Conservation (phyloP, 1,140 invertebrate species). For the Euglossa dilemma region DNA sequence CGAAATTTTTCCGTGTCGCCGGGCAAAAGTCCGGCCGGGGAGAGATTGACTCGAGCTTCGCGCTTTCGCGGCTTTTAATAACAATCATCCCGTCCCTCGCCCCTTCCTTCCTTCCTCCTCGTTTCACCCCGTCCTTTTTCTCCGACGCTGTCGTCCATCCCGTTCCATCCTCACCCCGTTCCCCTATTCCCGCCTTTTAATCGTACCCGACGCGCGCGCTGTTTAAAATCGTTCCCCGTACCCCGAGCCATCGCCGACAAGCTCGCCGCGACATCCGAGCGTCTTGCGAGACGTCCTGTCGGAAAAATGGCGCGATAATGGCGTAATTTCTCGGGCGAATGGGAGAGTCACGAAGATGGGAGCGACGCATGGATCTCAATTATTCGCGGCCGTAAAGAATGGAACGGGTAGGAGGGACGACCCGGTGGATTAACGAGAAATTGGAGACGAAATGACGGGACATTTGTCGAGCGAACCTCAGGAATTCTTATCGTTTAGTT, state of each 20-base stretch:
- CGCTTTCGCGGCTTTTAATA: conserved; percentile 36
- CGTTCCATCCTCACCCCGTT: no score
- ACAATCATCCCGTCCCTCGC: not conserved
- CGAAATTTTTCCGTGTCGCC: conserved; percentile 27
- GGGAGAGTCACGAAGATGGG: not conserved
- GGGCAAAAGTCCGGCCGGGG: not conserved
- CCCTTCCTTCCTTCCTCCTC: not conserved
- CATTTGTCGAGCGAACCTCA: conserved; percentile 12
- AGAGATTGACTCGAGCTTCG: conserved; percentile 11
- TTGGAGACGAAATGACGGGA: conserved; percentile 8
- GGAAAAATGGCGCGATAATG: conserved; percentile 28
- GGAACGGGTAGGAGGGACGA: not conserved
- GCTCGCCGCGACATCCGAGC: conserved; percentile 5
- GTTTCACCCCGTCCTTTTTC: not conserved
- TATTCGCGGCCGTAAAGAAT: conserved; percentile 12
- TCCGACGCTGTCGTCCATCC: not conserved
- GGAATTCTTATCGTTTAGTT: not conserved
- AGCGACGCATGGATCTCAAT: conserved; percentile 39
- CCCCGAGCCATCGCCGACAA: not conserved
- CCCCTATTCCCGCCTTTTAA: not conserved
- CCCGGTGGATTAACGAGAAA: conserved; percentile 29
- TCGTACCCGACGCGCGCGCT: not conserved
- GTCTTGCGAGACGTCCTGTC: conserved; percentile 5
- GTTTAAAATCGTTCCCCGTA: not conserved
- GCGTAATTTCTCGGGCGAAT: conserved; percentile 14